A percentile compares a stretch with the other conserved stretches of the same genome.
Evolutionary conservation across 2,888 invertebrate genomes (phyloP).

Genomic region (Lypha dubia): DNA sequence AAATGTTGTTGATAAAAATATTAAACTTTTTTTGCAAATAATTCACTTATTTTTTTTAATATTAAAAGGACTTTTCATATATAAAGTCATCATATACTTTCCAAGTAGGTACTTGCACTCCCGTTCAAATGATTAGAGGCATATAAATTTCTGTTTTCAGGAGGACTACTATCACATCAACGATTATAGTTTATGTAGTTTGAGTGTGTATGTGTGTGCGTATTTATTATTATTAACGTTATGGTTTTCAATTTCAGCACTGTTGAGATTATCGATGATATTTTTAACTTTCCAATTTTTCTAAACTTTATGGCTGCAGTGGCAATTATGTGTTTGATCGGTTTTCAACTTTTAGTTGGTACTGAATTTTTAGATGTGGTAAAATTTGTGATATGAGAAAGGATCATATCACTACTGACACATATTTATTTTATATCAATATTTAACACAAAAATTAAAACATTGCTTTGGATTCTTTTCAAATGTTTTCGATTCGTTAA

Average conservation of each 20-base stretch:
- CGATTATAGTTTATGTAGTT: too few relatives aligned
- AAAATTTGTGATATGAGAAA: too few relatives aligned
- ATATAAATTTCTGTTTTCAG: too few relatives aligned
- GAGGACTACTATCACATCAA: too few relatives aligned
- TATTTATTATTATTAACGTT: not conserved
- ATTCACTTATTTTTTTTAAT: too few relatives aligned
- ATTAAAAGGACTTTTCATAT: too few relatives aligned
- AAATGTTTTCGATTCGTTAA: not conserved
- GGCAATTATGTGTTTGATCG: constrained; percentile 73
- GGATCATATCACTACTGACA: constrained; percentile 69
- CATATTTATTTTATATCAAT: constrained; percentile 74
- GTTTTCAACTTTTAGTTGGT: constrained; percentile 73
- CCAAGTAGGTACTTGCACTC: too few relatives aligned
- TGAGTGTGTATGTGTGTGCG: too few relatives aligned
- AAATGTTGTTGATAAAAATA: too few relatives aligned
- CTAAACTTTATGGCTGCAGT: constrained; percentile 73
- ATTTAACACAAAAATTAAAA: constrained; percentile 72
- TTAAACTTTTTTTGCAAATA: too few relatives aligned
- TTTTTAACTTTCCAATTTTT: constrained; percentile 72
- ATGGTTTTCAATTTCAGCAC: constrained; percentile 40
- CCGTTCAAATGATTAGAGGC: too few relatives aligned
- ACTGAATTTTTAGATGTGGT: constrained; percentile 69
- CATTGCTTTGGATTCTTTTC: constrained; percentile 65
- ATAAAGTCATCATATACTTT: too few relatives aligned
- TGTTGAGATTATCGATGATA: constrained; percentile 66